Percentiles rank a stretch among this genome's conserved stretches.
Evolutionary conservation across 2,888 invertebrate genomes (phyloP).

Genomic region (Tachina grossa): DNA sequence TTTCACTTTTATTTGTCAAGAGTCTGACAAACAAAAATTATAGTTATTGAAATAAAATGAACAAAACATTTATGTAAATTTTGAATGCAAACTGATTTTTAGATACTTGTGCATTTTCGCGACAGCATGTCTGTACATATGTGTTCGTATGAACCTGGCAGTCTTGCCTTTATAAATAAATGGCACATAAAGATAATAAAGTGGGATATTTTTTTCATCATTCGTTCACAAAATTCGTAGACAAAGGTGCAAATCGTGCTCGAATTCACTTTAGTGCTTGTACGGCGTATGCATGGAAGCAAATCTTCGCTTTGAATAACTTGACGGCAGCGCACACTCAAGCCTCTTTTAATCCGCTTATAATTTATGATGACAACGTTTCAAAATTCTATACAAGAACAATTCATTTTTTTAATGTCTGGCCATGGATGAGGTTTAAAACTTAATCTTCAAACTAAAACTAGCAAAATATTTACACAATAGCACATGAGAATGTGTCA

Average conservation of each 20-base stretch:
- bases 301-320: constrained; percentile 34
- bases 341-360: constrained; percentile 52
- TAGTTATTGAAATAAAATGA: too few relatives aligned
- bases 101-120: too few relatives aligned
- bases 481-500: constrained; percentile 24
- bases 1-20: too few relatives aligned
- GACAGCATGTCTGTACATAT: too few relatives aligned
- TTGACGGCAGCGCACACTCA: constrained; percentile 22
- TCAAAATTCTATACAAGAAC: constrained; percentile 32
- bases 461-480: constrained; percentile 24
- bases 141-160: too few relatives aligned
- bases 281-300: not conserved
- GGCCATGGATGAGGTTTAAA: constrained; percentile 23
- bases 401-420: constrained; percentile 6
- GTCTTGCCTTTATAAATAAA: not conserved
- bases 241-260: constrained; percentile 21
- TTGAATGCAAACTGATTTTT: too few relatives aligned
- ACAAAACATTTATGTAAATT: too few relatives aligned
- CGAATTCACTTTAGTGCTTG: not conserved
- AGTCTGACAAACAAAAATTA: too few relatives aligned
- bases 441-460: constrained; percentile 3
- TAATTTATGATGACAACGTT: constrained; percentile 54
- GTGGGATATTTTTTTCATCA: not conserved
- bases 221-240: not conserved
- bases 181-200: constrained; percentile 31